These are phyloP conservation scores for Geotrypetes seraphini DNA, from an alignment of 2,797 vertebrate genomes.

Conservation along the genomic window DNA sequence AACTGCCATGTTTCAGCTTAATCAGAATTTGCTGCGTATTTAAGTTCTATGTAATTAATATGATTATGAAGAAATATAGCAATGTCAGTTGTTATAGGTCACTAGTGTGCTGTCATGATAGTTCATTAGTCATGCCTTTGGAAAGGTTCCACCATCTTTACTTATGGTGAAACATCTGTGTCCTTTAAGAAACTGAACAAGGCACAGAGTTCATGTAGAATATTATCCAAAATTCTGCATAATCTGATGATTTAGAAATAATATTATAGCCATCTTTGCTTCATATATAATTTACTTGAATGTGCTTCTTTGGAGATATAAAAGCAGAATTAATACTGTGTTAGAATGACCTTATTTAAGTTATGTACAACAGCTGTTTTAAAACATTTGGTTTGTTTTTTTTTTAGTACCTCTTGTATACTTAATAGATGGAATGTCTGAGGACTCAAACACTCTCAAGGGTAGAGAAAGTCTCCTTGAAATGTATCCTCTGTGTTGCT, in stretches of 20 bases:
- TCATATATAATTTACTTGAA: no score
- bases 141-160: constrained; percentile 28
- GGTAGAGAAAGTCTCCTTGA: no score
- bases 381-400: no score
- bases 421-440: no score
- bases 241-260: constrained; percentile 8
- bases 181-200: constrained; percentile 34
- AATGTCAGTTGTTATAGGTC: constrained; percentile 27
- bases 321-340: no score
- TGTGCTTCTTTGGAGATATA: no score
- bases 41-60: constrained; percentile 46
- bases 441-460: no score
- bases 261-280: no score
- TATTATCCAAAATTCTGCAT: constrained; percentile 6
- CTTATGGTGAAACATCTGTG: constrained; percentile 37
- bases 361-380: no score
- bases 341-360: no score
- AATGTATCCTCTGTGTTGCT: no score
- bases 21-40: constrained; percentile 42
- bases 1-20: constrained; percentile 22
- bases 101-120: constrained; percentile 40
- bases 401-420: no score
- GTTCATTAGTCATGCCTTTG: constrained; percentile 44
- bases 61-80: constrained; percentile 27
- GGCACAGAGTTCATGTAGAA: constrained; percentile 22